phyloP scores from a whole-genome alignment of 2,797 vertebrate genomes.

The Gadopsis bispinosus region DNA sequence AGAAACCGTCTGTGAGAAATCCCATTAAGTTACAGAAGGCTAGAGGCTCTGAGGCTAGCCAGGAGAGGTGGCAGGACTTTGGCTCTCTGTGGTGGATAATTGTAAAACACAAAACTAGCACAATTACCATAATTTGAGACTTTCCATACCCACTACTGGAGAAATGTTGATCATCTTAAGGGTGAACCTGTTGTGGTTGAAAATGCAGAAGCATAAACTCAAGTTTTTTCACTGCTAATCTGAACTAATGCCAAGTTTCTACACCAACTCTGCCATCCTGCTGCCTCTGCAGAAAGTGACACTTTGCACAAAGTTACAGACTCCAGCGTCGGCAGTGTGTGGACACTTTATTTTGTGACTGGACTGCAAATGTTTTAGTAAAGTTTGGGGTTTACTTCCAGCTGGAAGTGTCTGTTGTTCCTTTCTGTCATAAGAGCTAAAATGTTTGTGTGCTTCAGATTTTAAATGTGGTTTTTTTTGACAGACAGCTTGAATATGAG shows the following conservation, averaged over 20 bases:
- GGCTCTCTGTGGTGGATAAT: neutral
- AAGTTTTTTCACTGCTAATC: neutral
- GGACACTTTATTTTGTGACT: slow-evolving; percentile 3
- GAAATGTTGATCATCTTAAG: neutral
- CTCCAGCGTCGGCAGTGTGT: neutral
- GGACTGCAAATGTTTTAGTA: neutral
- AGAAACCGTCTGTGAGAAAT: neutral
- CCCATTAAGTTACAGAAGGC: neutral
- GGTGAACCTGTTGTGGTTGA: neutral
- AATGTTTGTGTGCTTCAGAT: neutral
- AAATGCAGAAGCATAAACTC: neutral
- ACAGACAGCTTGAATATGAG: slow-evolving; percentile 11
- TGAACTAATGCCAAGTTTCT: neutral
- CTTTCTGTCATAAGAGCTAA: neutral
- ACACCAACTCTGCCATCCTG: neutral
- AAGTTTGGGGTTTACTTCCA: slow-evolving; percentile 1
- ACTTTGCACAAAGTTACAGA: neutral
- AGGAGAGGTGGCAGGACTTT: slow-evolving; percentile 4
- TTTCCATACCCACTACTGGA: neutral
- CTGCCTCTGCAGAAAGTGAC: neutral
- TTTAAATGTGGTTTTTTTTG: neutral
- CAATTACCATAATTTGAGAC: neutral
- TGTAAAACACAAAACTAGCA: slow-evolving; percentile 9
- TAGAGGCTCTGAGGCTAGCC: neutral
- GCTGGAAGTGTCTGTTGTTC: neutral